Evolutionary conservation across 2,888 invertebrate genomes (phyloP).

Genomic region (Subacronicta megacephala): DNA sequence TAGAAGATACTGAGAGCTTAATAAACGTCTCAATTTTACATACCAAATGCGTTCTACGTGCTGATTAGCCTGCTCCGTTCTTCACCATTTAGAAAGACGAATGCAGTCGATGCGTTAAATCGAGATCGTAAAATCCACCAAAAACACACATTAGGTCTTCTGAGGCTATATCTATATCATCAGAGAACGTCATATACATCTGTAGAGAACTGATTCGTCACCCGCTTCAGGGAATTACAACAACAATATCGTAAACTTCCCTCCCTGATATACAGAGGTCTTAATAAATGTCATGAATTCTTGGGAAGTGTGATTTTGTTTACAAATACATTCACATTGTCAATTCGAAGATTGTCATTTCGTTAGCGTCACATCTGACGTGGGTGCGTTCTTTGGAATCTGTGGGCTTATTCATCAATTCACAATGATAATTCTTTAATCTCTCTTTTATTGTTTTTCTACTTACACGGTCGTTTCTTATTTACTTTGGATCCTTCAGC

Average conservation of each 20-base stretch:
- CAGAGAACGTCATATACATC: conserved; percentile 13
- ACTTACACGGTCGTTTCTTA: too few species aligned
- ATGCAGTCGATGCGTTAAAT: too few species aligned
- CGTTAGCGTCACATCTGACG: conserved; percentile 39
- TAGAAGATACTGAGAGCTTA: conserved; percentile 16
- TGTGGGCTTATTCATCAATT: conserved; percentile 5
- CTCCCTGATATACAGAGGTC: conserved; percentile 15
- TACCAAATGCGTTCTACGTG: too few species aligned
- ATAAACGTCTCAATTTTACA: too few species aligned
- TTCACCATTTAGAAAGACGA: too few species aligned
- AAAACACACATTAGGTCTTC: too few species aligned
- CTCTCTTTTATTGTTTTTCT: neutral
- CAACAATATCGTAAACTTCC: conserved; percentile 36
- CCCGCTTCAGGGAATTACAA: conserved; percentile 20
- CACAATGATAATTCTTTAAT: conserved; percentile 2
- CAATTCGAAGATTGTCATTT: conserved; percentile 48
- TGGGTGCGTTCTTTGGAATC: conserved; percentile 17
- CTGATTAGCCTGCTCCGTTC: too few species aligned
- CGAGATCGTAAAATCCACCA: too few species aligned
- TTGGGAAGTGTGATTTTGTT: conserved; percentile 38
- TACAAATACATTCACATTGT: conserved; percentile 49
- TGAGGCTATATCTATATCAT: conserved; percentile 9
- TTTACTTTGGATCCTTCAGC: too few species aligned
- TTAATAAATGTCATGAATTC: conserved; percentile 42
- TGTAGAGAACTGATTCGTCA: conserved; percentile 28